Base-by-base conservation (phyloP, 2,797 vertebrate species). In the Phyllotis vaccarum region DNA sequence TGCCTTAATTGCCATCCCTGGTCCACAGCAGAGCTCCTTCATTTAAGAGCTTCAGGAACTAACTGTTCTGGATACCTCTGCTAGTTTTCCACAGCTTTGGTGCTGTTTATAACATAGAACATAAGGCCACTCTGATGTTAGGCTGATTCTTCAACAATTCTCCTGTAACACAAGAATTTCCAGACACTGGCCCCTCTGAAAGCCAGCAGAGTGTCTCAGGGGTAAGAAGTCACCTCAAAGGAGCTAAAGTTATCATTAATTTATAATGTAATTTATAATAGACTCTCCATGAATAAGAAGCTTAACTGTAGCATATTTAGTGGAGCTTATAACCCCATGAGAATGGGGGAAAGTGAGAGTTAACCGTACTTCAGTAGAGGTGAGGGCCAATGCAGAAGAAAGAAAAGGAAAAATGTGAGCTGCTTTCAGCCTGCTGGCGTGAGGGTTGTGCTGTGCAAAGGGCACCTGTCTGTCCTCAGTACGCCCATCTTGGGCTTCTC, bases 321-420 rank as follows among this genome's bases (percentile, higher is more conserved):
- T 79, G 76, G 46, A 49, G 80, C 75, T 49, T 29, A 10, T 68
- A 56, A 72, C 19, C 46, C 43, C 43, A 79, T 21, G 62, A 89
- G 92, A 97, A 93, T 58, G 62, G 81, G 62, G 58, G 64, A 64
- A 94, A 64, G 58, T 31, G 1, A 72, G 37, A 72, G 21, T 60
- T 70, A 58, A 34, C 78, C 34, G 66, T n/a, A 58, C n/a, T 34
- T 64, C 85, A 14, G 3, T 31, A 2, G 40, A 95, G 2, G 19
- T 56, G 3, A 49, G n/a, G 14, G 19, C n/a, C 27, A 46, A 43
- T 6, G 3, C 27, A 40, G 12, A 2, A 58, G 24, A 88, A 22
- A 68, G 24, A 62, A 85, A 56, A 14, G 12, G 29, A 7, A 8
- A 85, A 10, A 2, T 22, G 27, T 60, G n/a, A n/a, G n/a, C 64